phyloP scores from a whole-genome alignment of 1,140 invertebrate genomes.

The Neoseiulus cucumeris region DNA sequence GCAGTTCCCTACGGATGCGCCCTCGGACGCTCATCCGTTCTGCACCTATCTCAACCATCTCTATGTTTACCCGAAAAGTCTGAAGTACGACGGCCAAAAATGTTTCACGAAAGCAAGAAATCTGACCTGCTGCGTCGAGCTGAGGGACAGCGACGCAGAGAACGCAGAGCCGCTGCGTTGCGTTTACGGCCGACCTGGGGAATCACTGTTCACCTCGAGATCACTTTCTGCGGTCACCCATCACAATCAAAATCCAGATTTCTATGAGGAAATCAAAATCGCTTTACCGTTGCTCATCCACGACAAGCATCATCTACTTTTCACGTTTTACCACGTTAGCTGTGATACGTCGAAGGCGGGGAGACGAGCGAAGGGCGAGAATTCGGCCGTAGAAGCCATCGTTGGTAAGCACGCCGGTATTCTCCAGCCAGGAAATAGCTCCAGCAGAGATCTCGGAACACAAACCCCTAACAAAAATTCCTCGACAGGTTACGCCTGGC shows the following conservation, averaged over 20 bases:
- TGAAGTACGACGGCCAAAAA: constrained; percentile 82
- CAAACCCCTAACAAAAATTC: background rate
- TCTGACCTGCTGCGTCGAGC: constrained; percentile 65
- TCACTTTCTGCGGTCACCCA: constrained; percentile 35
- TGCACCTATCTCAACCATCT: constrained; percentile 63
- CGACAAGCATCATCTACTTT: constrained; percentile 56
- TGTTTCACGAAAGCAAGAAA: constrained; percentile 54
- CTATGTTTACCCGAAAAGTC: constrained; percentile 62
- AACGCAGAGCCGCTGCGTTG: constrained; percentile 46
- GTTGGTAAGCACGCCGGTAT: constrained; percentile 38
- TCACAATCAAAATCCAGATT: constrained; percentile 37
- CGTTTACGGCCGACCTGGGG: constrained; percentile 49
- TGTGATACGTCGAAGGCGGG: constrained; percentile 31
- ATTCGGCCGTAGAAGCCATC: constrained; percentile 46
- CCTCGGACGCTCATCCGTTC: constrained; percentile 50
- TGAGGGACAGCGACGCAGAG: constrained; percentile 53
- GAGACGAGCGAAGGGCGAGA: constrained; percentile 52
- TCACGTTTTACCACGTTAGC: constrained; percentile 70
- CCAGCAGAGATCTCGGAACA: background rate
- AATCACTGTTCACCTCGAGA: constrained; percentile 37
- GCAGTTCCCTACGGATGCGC: constrained; percentile 47
- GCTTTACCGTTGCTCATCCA: constrained; percentile 54
- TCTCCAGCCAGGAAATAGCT: background rate
- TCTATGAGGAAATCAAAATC: constrained; percentile 43
- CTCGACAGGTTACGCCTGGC: constrained; percentile 52